Base-by-base conservation (phyloP, 1,140 invertebrate genomes). In the Berghia stephanieae region DNA sequence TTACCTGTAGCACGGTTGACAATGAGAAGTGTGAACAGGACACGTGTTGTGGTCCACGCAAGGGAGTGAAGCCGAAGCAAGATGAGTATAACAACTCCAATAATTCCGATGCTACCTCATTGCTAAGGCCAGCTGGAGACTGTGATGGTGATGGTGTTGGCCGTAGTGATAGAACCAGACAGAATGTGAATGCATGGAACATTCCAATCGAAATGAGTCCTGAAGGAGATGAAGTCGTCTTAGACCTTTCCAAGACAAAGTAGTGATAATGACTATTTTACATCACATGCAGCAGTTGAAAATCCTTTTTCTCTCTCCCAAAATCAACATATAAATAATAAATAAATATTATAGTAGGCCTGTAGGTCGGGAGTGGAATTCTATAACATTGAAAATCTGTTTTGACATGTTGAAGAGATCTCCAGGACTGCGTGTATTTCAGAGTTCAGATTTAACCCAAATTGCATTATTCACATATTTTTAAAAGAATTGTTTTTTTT, bases 21-120 rank as follows among this genome's bases (percentile, higher is more conserved):
- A n/a, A n/a, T n/a, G 72, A 63, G 44, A 18, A n/a, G 3, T 76
- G 74, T 68, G 52, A 46, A 38, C 10, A 27, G 21, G 74, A 66
- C 63, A 76, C 74, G 6, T 76, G 74, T 34, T 76, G 74, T 24
- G 74, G 74, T n/a, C n/a, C n/a, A n/a, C 18, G 74, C 67, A 27
- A 10, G 44, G 24, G 36, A 36, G 3, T 40, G 18, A 24, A 18
- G 74, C 2, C 4, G 21, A 3, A 34, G 36, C 60, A 76, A 76
- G n/a, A 27, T n/a, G 3, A 36, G 49, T 34, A 6, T 18, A 18
- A 31, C 2, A 13, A 40, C 2, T 38, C 16, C 3, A 3, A 69
- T 10, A 24, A 10, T 34, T 2, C 18, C 18, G 5, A 24, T 42
- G 36, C 18, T 2, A 34, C 2, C 68, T 16, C 31, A 10, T 34